These are phyloP conservation scores for Drosophila sordidula DNA, from an alignment of 2,888 invertebrate genomes.

Conservation along the genomic window DNA sequence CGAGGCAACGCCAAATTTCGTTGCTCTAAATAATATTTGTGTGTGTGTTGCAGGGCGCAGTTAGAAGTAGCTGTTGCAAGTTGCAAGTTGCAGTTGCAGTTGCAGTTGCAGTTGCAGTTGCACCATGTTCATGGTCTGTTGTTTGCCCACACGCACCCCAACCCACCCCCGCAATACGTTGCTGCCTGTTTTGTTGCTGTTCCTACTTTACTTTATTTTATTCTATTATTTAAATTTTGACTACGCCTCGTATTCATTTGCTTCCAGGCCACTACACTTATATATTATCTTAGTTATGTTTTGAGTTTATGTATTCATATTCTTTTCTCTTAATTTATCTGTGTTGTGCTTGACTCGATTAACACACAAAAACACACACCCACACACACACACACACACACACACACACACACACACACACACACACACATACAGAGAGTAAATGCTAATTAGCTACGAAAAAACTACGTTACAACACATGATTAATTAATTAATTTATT, in stretches of 20 bases:
- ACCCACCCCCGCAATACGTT: conserved; percentile 5
- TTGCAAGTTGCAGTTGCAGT: conserved; percentile 14
- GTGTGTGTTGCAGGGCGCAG: conserved; percentile 39
- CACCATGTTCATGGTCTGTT: conserved; percentile 27
- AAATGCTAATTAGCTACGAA: conserved; percentile 12
- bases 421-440: conserved; percentile 6
- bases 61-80: conserved; percentile 15
- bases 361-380: conserved; percentile 7
- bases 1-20: conserved; percentile 12
- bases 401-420: conserved; percentile 3
- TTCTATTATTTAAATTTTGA: conserved; percentile 13
- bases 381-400: conserved; percentile 5
- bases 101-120: conserved; percentile 24
- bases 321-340: conserved; percentile 7
- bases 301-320: conserved; percentile 8
- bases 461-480: conserved; percentile 30
- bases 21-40: conserved; percentile 32
- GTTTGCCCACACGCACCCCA: conserved; percentile 12
- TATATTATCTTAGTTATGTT: conserved; percentile 13
- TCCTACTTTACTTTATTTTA: conserved; percentile 24
- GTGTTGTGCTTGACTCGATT: conserved; percentile 40
- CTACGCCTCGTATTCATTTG: conserved; percentile 17
- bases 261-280: conserved; percentile 41
- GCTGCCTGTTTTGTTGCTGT: conserved; percentile 41
- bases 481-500: conserved; percentile 31